Percentiles rank a stretch among this genome's conserved stretches.
Evolutionary conservation across 2,888 invertebrate genomes (phyloP).

Genomic region (Aphidius colemani): DNA sequence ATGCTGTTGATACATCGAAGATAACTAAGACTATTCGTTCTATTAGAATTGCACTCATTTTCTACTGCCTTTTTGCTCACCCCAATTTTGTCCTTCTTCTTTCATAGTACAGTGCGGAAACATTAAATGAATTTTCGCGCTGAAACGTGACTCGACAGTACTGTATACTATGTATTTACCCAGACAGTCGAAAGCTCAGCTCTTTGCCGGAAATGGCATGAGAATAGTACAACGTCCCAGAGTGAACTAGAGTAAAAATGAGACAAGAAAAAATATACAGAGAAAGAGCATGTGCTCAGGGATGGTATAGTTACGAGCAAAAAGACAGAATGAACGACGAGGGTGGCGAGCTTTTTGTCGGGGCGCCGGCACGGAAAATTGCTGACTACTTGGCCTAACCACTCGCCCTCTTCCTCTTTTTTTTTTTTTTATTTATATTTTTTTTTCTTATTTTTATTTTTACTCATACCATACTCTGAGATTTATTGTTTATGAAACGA

Average conservation of each 20-base stretch:
- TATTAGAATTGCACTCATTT: constrained; percentile 10
- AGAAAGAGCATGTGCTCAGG: constrained; percentile 7
- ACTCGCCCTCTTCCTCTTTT: constrained; percentile 15
- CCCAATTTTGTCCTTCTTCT: background rate
- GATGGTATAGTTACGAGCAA: constrained; percentile 14
- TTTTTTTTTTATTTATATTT: too few relatives aligned
- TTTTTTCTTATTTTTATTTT: too few relatives aligned
- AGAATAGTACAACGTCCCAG: background rate
- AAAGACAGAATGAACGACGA: constrained; percentile 21
- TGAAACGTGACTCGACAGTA: constrained; percentile 12
- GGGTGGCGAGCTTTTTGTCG: constrained; percentile 34
- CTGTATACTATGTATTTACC: constrained; percentile 3
- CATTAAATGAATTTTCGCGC: constrained; percentile 26
- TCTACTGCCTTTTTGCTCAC: background rate
- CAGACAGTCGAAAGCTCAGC: constrained; percentile 14
- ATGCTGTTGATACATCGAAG: background rate
- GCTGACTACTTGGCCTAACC: constrained; percentile 39
- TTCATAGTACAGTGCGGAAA: constrained; percentile 16
- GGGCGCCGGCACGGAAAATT: constrained; percentile 35
- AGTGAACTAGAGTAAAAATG: constrained; percentile 2
- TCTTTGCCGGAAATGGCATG: constrained; percentile 7
- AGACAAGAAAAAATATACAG: constrained; percentile 4
- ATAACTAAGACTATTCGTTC: background rate
- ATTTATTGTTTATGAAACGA: constrained; percentile 36
- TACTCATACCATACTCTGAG: constrained; percentile 4